phyloP scores from a whole-genome alignment of 2,113 vertebrate genomes.

The Cavia porcellus region DNA sequence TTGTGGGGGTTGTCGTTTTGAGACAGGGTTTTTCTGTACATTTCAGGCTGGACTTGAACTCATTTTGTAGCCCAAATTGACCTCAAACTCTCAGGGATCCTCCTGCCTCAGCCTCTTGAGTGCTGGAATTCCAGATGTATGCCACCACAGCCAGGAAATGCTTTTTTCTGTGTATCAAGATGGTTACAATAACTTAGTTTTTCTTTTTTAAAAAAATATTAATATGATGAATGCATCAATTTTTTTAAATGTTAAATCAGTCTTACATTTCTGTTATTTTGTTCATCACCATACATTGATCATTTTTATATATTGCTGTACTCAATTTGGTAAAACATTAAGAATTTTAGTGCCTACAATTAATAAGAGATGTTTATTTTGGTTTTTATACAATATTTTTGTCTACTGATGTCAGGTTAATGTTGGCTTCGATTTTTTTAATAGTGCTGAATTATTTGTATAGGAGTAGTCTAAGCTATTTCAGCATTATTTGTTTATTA shows the following conservation, averaged over 20 bases:
- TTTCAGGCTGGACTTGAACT: neutral
- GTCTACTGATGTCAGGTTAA: neutral
- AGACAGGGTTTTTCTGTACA: neutral
- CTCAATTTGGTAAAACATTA: constrained; percentile 21
- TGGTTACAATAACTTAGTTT: neutral
- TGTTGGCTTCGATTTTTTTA: neutral
- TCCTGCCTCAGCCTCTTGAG: neutral
- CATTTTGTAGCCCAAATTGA: neutral
- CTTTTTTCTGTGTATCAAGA: neutral
- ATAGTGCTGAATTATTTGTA: neutral
- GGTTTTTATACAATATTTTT: neutral
- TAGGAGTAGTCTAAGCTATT: neutral
- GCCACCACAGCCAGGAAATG: neutral
- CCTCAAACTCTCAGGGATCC: neutral
- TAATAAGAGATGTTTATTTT: constrained; percentile 15
- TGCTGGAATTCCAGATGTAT: neutral
- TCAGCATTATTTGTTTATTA: constrained; percentile 11
- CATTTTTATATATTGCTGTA: neutral
- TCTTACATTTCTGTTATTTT: constrained; percentile 8
- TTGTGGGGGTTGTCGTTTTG: neutral
- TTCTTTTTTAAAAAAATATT: neutral
- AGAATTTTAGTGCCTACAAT: neutral
- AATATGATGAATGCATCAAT: neutral
- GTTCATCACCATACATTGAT: neutral
- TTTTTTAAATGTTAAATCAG: neutral